Evolutionary conservation across 2,888 invertebrate genomes (phyloP), one percentile per base, ranked within the genome.

Genomic region (Peribatodes rhomboidaria): DNA sequence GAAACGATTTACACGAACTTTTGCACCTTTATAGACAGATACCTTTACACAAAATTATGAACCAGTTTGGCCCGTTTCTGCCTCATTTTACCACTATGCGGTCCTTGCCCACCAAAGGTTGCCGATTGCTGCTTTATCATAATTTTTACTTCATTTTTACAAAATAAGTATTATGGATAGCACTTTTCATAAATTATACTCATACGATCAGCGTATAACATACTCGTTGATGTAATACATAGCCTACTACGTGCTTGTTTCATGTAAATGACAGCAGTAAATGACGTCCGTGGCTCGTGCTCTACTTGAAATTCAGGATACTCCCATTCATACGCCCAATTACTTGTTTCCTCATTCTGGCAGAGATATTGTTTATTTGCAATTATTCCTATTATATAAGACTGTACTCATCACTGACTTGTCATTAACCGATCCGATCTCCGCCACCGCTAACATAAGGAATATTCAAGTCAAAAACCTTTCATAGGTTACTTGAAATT

Each of bases 351-450:
- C 53, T 53, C 33, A 33, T 44, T 11, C 13, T 3, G n/a, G 9
- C 10, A 9, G 22, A 37, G 20, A 54, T 55, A 55, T 10, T 14
- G 47, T 47, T 49, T 39, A 55, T 11, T 56, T n/a, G n/a, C n/a
- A n/a, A 33, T 54, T 67, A n/a, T n/a, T 56, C 31, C 27, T 50
- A 65, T 65, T 52, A 61, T 61, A 58, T 61, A 61, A 49, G 53
- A 49, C 41, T n/a, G 50, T 16, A 35, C 18, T 35, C n/a, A 44
- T 14, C 11, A 37, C 18, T 31, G 1, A 39, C 41, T 58, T 61
- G 57, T 44, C 65, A 66, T 49, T 57, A 42, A 41, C 10, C 42
- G 13, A 58, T 37, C n/a, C 35, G 35, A 22, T 18, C 37, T 55
- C 14, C 10, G 44, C 11, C 31, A 52, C 49, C 27, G 42, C 33